These are phyloP conservation scores for Cheilosia grossa DNA, from an alignment of 2,888 invertebrate genomes.

Conservation along the genomic window DNA sequence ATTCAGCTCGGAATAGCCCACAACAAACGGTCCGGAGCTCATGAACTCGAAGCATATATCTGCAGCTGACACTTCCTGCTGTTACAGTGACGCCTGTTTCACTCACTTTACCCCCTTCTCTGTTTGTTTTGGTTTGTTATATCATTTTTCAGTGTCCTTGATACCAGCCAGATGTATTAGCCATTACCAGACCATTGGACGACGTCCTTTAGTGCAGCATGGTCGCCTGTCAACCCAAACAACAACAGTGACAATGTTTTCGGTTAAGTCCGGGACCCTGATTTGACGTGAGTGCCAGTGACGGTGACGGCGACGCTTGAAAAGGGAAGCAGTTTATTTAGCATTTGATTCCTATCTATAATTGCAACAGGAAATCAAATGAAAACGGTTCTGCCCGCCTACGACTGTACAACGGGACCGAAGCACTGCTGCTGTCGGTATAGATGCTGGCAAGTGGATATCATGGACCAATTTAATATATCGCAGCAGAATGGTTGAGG, in stretches of 20 bases:
- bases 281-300: constrained; percentile 68
- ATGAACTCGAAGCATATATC: constrained; percentile 60
- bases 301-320: constrained; percentile 64
- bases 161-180: constrained; percentile 37
- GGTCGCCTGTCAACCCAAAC: constrained; percentile 69
- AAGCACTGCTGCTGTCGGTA: constrained; percentile 25
- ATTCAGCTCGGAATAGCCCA: constrained; percentile 23
- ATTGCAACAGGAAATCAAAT: constrained; percentile 75
- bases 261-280: constrained; percentile 64
- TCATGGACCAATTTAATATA: constrained; percentile 37
- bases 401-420: not conserved
- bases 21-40: constrained; percentile 58
- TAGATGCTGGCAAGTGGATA: constrained; percentile 16
- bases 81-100: constrained; percentile 63
- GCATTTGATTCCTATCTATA: constrained; percentile 75
- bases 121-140: constrained; percentile 18
- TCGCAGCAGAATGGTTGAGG: not conserved
- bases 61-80: constrained; percentile 74
- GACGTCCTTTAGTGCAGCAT: constrained; percentile 40
- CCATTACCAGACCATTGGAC: constrained; percentile 58
- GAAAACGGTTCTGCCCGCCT: constrained; percentile 60
- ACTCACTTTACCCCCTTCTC: not conserved
- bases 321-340: constrained; percentile 75
- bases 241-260: constrained; percentile 74
- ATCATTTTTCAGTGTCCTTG: constrained; percentile 40